Conservation (phyloP, 2,888 invertebrate genomes). For the Alviniconcha strummeri region DNA sequence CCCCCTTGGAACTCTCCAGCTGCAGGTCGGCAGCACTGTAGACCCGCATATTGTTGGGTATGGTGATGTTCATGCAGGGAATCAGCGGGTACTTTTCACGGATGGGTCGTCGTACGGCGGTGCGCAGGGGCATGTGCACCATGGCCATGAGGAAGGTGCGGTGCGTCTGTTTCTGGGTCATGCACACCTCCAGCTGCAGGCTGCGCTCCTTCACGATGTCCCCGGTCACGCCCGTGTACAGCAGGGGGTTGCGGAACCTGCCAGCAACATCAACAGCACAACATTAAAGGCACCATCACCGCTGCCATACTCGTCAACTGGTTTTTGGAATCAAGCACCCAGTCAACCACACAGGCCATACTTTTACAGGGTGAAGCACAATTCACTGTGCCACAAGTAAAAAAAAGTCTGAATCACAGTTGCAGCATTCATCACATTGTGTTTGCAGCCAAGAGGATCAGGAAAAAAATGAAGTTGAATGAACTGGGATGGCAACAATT, state of each 20-base stretch:
- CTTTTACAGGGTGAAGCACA: no score
- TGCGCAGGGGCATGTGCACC: constrained; percentile 57
- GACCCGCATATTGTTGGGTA: constrained; percentile 66
- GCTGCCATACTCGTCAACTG: no score
- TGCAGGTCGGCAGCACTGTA: constrained; percentile 60
- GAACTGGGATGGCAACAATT: no score
- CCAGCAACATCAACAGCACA: neutral
- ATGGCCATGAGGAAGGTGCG: constrained; percentile 63
- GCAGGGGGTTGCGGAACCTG: constrained; percentile 57
- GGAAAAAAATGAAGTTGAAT: no score
- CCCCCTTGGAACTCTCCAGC: constrained; percentile 42
- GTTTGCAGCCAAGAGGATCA: no score
- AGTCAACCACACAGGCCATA: no score
- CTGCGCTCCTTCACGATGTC: constrained; percentile 56
- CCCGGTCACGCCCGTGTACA: constrained; percentile 59
- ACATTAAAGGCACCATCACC: no score
- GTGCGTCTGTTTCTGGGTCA: constrained; percentile 63
- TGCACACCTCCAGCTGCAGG: constrained; percentile 64
- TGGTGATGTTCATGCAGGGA: constrained; percentile 64
- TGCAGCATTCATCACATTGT: no score
- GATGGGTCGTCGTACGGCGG: constrained; percentile 63
- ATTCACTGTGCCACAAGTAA: no score
- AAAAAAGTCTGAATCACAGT: no score
- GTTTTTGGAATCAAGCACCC: no score
- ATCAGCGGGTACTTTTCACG: constrained; percentile 62